A percentile compares a stretch with the other conserved stretches of the same genome.
phyloP scores from a whole-genome alignment of 2,113 vertebrate species.

The Cacatua alba region DNA sequence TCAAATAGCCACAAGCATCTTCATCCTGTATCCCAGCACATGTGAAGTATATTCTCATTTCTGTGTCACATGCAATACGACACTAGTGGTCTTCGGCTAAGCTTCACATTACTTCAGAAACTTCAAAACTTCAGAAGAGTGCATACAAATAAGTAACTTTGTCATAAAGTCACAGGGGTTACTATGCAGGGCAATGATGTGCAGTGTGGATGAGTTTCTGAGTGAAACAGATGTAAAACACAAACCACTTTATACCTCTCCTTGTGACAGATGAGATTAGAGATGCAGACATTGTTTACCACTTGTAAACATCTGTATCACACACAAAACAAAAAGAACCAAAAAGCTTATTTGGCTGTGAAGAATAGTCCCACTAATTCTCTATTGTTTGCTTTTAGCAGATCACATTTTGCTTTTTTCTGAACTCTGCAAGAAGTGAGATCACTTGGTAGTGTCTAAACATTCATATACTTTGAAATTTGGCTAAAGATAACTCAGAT shows the following conservation, averaged over 20 bases:
- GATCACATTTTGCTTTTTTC: neutral
- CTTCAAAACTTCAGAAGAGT: neutral
- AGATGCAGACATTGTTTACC: neutral
- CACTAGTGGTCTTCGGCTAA: neutral
- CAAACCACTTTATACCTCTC: neutral
- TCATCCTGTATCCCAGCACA: neutral
- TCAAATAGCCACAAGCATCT: neutral
- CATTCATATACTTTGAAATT: neutral
- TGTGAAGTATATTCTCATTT: neutral
- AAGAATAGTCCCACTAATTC: neutral
- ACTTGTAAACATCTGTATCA: neutral
- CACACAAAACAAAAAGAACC: neutral
- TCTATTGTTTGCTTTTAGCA: neutral
- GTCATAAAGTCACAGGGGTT: neutral
- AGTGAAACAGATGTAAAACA: neutral
- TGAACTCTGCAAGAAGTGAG: neutral
- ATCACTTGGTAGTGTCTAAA: neutral
- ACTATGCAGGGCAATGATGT: neutral
- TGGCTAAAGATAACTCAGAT: neutral
- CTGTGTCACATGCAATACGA: neutral
- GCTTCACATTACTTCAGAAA: neutral
- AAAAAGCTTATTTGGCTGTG: neutral
- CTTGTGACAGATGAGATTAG: neutral
- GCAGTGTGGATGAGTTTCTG: neutral
- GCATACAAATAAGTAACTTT: neutral